Evolutionary conservation across 2,113 vertebrate species (phyloP), one percentile per base, ranked within the genome.

Genomic region (Aptenodytes forsteri): DNA sequence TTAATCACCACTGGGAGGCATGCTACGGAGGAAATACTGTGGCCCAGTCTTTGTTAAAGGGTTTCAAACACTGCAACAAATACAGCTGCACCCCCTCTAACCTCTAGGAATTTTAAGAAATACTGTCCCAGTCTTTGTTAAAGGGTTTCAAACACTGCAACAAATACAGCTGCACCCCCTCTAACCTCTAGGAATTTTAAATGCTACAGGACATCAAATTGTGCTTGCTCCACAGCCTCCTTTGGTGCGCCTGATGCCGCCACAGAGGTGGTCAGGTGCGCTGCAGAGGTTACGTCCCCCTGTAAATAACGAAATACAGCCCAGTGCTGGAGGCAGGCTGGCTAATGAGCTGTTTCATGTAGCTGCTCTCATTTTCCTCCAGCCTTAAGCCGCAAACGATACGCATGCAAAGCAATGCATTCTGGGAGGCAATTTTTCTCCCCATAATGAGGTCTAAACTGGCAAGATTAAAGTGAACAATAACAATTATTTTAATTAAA

Each of bases 11-110:
- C 0, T 3, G 23, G 67, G 22, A 47, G 13, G 16, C n/a, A 56
- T 0, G 12, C 49, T 8, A 19, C 3, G 0, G 34, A 6, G 36
- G 34, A 78, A 58, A 85, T 25, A 5, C 44, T 15, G 29, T 2
- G 20, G 17, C 27, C 66, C 27, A 3, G 27, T 21, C n/a, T 34
- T 47, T 40, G 22, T 2, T n/a, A 25, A 27, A 83, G 38, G 34
- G 67, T n/a, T 69, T 69, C 49, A 8, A 59, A 59, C 19, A 22
- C 59, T 25, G 55, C 25, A 26, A 7, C 4, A 17, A 32, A 20
- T 1, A 18, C 25, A 47, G 49, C 38, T 30, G 54, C 36, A 42
- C 10, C 12, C n/a, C 25, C 10, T 34, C 78, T 23, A 9, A 30
- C 9, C 16, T 16, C 76, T 7, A 40, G 29, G 14, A n/a, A 78